Conservation (phyloP, 2,888 invertebrate genomes). For the Serrognathus titanus region DNA sequence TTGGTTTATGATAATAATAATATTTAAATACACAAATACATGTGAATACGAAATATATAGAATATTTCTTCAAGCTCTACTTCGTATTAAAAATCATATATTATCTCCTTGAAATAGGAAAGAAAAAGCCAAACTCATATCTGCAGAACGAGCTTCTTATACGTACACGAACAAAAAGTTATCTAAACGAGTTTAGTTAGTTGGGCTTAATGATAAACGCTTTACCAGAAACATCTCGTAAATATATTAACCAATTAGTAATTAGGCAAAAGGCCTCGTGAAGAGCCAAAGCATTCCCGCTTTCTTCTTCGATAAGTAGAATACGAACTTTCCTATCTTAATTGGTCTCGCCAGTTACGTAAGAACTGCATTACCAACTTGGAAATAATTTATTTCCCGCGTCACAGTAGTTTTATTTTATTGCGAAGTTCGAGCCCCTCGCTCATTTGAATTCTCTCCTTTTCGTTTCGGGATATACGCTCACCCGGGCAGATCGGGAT, state of each 20-base stretch:
- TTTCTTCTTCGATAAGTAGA: constrained; percentile 17
- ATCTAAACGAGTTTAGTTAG: too few relatives aligned
- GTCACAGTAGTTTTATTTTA: constrained; percentile 8
- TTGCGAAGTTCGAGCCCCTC: not conserved
- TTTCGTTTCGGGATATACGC: not conserved
- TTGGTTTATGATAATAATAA: too few relatives aligned
- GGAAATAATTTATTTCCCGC: constrained; percentile 24
- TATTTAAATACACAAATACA: too few relatives aligned
- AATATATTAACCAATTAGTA: constrained; percentile 28
- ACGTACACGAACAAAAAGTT: too few relatives aligned
- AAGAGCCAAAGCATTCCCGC: not conserved
- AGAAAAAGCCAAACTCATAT: too few relatives aligned
- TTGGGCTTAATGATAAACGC: not conserved
- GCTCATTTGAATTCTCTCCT: not conserved
- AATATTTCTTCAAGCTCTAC: too few relatives aligned
- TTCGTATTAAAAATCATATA: too few relatives aligned
- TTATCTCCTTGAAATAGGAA: too few relatives aligned
- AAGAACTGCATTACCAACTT: constrained; percentile 24
- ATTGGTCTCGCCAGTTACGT: constrained; percentile 22
- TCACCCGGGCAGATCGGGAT: not conserved
- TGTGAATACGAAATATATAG: too few relatives aligned
- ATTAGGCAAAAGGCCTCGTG: constrained; percentile 13
- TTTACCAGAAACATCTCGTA: constrained; percentile 10
- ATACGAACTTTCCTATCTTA: constrained; percentile 24
- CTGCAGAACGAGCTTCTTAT: too few relatives aligned